phyloP scores from a whole-genome alignment of 1,140 invertebrate genomes.

The Scaptomyza montana region DNA sequence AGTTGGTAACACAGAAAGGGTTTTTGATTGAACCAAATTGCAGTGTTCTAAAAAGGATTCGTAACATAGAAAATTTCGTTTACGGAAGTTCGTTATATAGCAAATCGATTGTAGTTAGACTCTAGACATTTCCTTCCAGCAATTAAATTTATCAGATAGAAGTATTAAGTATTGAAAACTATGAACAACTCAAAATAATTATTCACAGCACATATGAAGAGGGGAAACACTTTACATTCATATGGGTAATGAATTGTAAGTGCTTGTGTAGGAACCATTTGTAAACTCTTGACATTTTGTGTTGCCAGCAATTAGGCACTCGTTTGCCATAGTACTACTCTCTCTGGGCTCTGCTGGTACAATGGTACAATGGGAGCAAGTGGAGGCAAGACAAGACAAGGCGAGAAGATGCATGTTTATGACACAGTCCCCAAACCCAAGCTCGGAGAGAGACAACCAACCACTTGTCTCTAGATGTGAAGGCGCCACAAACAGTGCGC shows the following conservation, averaged over 20 bases:
- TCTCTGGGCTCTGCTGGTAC: neutral
- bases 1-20: no score
- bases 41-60: no score
- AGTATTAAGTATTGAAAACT: no score
- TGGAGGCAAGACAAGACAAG: neutral
- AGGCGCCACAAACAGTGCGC: slow-evolving; percentile 70
- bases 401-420: slow-evolving; percentile 28
- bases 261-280: slow-evolving; percentile 5
- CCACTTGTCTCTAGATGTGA: slow-evolving; percentile 56
- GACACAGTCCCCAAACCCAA: slow-evolving; percentile 23
- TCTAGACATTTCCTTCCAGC: no score
- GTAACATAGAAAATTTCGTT: no score
- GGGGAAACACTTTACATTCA: neutral
- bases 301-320: slow-evolving; percentile 45
- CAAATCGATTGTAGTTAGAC: no score
- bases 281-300: slow-evolving; percentile 38
- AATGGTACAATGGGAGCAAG: slow-evolving; percentile 22
- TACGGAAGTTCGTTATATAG: no score
- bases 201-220: neutral
- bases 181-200: no score
- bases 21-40: no score
- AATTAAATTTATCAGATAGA: no score
- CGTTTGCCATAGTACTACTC: slow-evolving; percentile 20
- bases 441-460: neutral
- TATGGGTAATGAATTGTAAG: neutral